phyloP scores from a whole-genome alignment of 2,888 invertebrate species.

The Zeuzera pyrina region DNA sequence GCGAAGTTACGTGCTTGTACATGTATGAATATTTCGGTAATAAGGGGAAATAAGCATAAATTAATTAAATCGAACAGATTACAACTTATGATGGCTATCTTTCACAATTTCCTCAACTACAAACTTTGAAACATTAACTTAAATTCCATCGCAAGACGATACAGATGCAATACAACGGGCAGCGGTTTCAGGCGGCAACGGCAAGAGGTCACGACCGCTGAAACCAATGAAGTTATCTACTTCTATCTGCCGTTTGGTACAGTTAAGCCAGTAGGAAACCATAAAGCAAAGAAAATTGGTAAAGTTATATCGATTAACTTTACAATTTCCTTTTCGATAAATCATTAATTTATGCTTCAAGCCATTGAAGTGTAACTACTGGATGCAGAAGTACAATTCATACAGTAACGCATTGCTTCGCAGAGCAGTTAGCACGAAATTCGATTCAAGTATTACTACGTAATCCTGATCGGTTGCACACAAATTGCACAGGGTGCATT shows the following conservation, averaged over 20 bases:
- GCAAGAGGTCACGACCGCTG: conserved; percentile 19
- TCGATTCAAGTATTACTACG: conserved; percentile 67
- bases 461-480: conserved; percentile 54
- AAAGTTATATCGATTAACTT: conserved; percentile 40
- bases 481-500: conserved; percentile 56
- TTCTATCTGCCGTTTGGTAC: conserved; percentile 13
- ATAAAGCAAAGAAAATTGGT: conserved; percentile 32
- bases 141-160: no score
- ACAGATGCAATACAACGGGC: no score
- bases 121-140: no score
- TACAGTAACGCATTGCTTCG: conserved; percentile 55
- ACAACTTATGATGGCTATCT: no score
- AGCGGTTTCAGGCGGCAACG: no score
- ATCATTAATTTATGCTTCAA: no score
- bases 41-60: no score
- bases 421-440: conserved; percentile 64
- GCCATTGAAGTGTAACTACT: conserved; percentile 30
- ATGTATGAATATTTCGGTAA: no score
- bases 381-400: conserved; percentile 25
- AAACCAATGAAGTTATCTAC: conserved; percentile 29
- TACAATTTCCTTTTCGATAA: conserved; percentile 13
- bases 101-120: conserved; percentile 9
- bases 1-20: no score
- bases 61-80: no score
- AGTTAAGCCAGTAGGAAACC: conserved; percentile 35